Percentiles rank a stretch among this genome's conserved stretches.
Evolutionary conservation across 1,140 invertebrate genomes (phyloP).

Genomic region (Drosophila kohkoa): DNA sequence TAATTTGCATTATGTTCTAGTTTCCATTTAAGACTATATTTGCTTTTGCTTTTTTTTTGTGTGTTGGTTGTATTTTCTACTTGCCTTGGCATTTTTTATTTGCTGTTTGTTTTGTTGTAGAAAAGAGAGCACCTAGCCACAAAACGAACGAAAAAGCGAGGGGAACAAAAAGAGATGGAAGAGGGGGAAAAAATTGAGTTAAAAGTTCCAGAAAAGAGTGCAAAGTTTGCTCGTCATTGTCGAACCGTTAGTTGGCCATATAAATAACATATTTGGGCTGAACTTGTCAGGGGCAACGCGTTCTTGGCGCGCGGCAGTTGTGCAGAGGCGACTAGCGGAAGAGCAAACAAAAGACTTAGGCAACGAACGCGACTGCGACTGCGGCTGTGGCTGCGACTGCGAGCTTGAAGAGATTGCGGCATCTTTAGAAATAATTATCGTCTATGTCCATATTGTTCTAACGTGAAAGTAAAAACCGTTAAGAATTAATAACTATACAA

Average conservation of each 20-base stretch:
- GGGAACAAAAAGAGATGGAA: not conserved
- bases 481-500: slow-evolving; percentile 79
- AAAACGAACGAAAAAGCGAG: too few relatives aligned
- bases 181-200: slow-evolving; percentile 26
- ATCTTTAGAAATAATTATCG: slow-evolving; percentile 74
- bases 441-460: slow-evolving; percentile 80
- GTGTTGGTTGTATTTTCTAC: slow-evolving; percentile 30
- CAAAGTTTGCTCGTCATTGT: slow-evolving; percentile 60
- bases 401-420: slow-evolving; percentile 36
- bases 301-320: not conserved
- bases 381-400: not conserved
- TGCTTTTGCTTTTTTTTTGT: slow-evolving; percentile 28
- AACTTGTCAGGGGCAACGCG: slow-evolving; percentile 18
- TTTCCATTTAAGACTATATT: slow-evolving; percentile 61
- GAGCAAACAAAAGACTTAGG: slow-evolving; percentile 69
- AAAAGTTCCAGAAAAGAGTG: slow-evolving; percentile 50
- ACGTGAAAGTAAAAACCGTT: slow-evolving; percentile 83
- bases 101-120: slow-evolving; percentile 44
- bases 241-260: slow-evolving; percentile 63
- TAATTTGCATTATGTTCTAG: slow-evolving; percentile 59
- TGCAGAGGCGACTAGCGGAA: slow-evolving; percentile 39
- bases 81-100: slow-evolving; percentile 59
- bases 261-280: slow-evolving; percentile 57
- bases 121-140: not conserved
- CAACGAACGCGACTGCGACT: slow-evolving; percentile 58